Percentiles rank a stretch among this genome's conserved stretches.
phyloP scores from a whole-genome alignment of 2,888 invertebrate genomes.

The Standfussiana lucernea region DNA sequence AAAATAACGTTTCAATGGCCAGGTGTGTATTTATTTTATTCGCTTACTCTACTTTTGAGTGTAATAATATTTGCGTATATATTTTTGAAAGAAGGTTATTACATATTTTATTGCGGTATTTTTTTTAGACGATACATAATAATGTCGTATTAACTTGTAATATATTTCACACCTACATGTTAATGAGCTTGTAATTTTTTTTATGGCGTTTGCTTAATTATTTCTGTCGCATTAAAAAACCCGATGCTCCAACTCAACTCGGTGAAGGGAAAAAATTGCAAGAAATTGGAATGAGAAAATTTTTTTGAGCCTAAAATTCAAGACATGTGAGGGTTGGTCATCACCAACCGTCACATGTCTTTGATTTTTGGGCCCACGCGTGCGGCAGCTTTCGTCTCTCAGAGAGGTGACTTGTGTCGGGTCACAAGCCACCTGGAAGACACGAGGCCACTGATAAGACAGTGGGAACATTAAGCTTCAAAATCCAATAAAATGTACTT shows the following conservation, averaged over 20 bases:
- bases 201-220: background rate
- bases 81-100: conserved; percentile 7
- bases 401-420: background rate
- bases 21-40: conserved; percentile 59
- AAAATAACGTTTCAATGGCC: conserved; percentile 52
- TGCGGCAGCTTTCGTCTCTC: background rate
- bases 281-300: background rate
- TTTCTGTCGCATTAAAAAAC: background rate
- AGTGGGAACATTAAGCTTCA: background rate
- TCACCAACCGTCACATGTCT: background rate
- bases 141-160: background rate
- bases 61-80: conserved; percentile 7
- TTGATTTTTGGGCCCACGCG: background rate
- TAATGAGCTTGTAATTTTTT: too few species aligned
- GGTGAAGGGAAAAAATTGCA: background rate
- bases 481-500: too few species aligned
- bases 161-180: background rate
- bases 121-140: background rate
- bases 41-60: conserved; percentile 25
- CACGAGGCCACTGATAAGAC: background rate
- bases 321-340: background rate
- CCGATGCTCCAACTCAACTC: background rate
- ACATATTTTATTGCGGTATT: background rate
- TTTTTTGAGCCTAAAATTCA: background rate
- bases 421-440: too few species aligned